Evolutionary conservation across 2,797 vertebrate genomes (phyloP).

Genomic region (Neopelma chrysocephalum): DNA sequence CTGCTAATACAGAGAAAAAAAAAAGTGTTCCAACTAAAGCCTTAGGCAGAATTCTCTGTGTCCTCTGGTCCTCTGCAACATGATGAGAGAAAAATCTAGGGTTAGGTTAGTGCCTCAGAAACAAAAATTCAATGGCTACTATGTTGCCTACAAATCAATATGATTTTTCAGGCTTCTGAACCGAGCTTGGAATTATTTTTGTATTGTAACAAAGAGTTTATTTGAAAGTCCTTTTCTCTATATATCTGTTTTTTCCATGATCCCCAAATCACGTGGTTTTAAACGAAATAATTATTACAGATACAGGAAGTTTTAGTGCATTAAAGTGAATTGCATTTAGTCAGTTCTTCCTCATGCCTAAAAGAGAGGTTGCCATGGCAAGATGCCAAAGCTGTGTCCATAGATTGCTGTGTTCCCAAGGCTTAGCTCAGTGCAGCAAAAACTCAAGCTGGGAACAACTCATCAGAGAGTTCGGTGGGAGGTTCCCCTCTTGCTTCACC

Average conservation of each 20-base stretch:
- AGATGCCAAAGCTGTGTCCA: not conserved
- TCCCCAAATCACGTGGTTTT: not conserved
- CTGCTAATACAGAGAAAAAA: not conserved
- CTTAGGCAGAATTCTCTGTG: not conserved
- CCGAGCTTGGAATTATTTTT: not conserved
- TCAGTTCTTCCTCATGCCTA: not conserved
- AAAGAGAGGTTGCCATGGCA: not conserved
- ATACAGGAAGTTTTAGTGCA: not conserved
- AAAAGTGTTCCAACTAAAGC: not conserved
- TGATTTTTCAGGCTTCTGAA: conserved; percentile 1
- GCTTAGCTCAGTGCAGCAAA: not conserved
- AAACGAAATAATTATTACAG: not conserved
- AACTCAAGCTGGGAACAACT: not conserved
- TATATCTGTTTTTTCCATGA: not conserved
- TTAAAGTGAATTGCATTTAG: not conserved
- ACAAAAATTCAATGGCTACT: not conserved
- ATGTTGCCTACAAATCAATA: not conserved
- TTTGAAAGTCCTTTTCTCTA: not conserved
- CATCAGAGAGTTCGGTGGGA: not conserved
- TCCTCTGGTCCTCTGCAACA: not conserved
- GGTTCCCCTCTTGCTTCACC: not conserved
- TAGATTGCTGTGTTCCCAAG: not conserved
- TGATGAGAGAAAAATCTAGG: not conserved
- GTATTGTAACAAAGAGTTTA: not conserved
- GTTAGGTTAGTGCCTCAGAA: not conserved